These are phyloP conservation scores for Forficula auricularia DNA, from an alignment of 1,140 invertebrate species.

Conservation along the genomic window DNA sequence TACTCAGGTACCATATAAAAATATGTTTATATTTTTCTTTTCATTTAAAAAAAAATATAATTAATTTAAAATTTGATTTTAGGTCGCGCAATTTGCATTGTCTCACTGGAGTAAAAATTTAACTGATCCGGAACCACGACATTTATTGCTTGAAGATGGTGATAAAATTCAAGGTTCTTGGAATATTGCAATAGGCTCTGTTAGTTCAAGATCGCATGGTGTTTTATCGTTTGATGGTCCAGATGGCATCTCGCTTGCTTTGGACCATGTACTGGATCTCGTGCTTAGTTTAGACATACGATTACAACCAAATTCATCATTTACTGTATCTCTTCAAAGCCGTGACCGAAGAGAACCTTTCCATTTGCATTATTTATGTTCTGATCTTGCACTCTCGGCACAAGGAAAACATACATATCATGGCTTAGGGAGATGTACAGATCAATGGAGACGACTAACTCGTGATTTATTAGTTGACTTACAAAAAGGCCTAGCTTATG, in stretches of 20 bases:
- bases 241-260: constrained; percentile 46
- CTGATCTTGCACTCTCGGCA: constrained; percentile 47
- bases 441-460: constrained; percentile 63
- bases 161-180: constrained; percentile 45
- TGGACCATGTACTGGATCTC: constrained; percentile 57
- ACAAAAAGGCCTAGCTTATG: constrained; percentile 60
- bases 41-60: no score
- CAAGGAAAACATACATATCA: constrained; percentile 69
- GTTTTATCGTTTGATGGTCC: constrained; percentile 9
- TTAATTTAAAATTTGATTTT: no score
- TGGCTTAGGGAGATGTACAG: constrained; percentile 51
- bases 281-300: constrained; percentile 56
- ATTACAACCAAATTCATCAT: constrained; percentile 54
- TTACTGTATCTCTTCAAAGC: constrained; percentile 59
- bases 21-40: no score
- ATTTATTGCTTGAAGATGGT: constrained; percentile 52
- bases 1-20: constrained; percentile 43
- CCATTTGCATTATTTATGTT: constrained; percentile 67
- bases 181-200: constrained; percentile 43
- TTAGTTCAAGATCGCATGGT: constrained; percentile 29
- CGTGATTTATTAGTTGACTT: constrained; percentile 81
- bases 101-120: constrained; percentile 93
- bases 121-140: constrained; percentile 54
- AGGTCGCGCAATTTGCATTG: constrained; percentile 88
- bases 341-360: constrained; percentile 58